Percentiles rank a stretch among this genome's conserved stretches.
phyloP scores from a whole-genome alignment of 2,797 vertebrate species.

The Parotocinclus haroldoi region DNA sequence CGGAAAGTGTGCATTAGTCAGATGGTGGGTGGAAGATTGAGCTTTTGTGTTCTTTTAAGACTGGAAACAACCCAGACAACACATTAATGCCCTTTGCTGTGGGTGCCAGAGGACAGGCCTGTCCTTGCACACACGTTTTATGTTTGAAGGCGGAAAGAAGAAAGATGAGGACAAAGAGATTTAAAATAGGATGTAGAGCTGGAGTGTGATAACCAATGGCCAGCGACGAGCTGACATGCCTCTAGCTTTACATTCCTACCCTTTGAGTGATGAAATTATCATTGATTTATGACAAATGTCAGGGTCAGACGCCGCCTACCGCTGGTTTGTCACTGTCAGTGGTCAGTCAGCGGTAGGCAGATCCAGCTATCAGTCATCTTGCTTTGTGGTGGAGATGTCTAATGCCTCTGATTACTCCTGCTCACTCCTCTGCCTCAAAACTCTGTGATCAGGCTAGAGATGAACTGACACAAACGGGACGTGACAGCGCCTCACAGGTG shows the following conservation, averaged over 20 bases:
- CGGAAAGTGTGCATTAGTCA: constrained; percentile 15
- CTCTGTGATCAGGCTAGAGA: constrained; percentile 54
- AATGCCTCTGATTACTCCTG: constrained; percentile 71
- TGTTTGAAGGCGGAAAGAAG: background rate
- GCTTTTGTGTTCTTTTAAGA: constrained; percentile 23
- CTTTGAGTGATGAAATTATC: constrained; percentile 81
- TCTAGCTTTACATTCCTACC: constrained; percentile 47
- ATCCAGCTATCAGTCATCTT: constrained; percentile 89
- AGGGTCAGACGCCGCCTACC: constrained; percentile 70
- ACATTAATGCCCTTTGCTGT: too few relatives aligned
- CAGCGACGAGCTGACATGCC: constrained; percentile 65
- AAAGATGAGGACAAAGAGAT: constrained; percentile 30
- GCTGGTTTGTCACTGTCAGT: constrained; percentile 85
- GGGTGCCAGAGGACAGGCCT: background rate
- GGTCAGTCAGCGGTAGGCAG: constrained; percentile 80
- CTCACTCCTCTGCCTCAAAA: constrained; percentile 63
- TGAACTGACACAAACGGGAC: constrained; percentile 70
- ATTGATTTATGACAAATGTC: constrained; percentile 93
- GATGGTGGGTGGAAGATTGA: background rate
- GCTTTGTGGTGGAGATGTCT: constrained; percentile 35
- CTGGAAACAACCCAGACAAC: background rate
- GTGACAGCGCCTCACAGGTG: constrained; percentile 50
- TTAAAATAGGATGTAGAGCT: constrained; percentile 50
- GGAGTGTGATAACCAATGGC: constrained; percentile 71
- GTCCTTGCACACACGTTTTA: background rate